Percentiles rank a stretch among this genome's conserved stretches.
Conservation (phyloP, 1,140 invertebrate genomes). For the Hyles euphorbiae region DNA sequence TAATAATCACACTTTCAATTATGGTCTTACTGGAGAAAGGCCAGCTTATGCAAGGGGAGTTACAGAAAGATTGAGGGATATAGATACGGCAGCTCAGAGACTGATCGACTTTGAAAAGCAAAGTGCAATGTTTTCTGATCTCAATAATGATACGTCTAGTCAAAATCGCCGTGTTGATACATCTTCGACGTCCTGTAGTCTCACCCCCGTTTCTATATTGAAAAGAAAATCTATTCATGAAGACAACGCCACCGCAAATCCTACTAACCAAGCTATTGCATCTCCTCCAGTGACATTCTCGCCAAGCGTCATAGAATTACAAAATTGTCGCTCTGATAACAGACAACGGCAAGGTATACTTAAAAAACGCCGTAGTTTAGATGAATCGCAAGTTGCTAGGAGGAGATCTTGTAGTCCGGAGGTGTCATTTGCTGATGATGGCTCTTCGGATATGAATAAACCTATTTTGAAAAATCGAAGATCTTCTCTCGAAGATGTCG, state of each 20-base stretch:
- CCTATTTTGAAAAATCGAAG: slow-evolving; percentile 82
- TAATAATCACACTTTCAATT: slow-evolving; percentile 53
- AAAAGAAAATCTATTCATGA: slow-evolving; percentile 84
- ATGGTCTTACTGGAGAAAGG: slow-evolving; percentile 47
- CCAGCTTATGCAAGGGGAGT: slow-evolving; percentile 54
- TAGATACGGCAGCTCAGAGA: slow-evolving; percentile 71
- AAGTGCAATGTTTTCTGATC: slow-evolving; percentile 72
- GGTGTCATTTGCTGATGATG: slow-evolving; percentile 77
- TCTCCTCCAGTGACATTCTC: slow-evolving; percentile 84
- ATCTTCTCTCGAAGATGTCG: slow-evolving; percentile 82
- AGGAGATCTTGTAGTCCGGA: slow-evolving; percentile 82
- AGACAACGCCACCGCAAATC: slow-evolving; percentile 74
- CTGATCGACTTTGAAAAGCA: slow-evolving; percentile 74
- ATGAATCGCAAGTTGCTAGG: slow-evolving; percentile 83
- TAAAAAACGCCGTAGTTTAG: slow-evolving; percentile 86
- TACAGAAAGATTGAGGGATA: slow-evolving; percentile 66
- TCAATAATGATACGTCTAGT: slow-evolving; percentile 69
- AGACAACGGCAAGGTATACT: slow-evolving; percentile 84
- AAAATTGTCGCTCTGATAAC: slow-evolving; percentile 67
- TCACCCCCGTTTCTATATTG: slow-evolving; percentile 83
- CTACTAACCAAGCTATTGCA: slow-evolving; percentile 73
- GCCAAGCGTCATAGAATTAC: slow-evolving; percentile 79
- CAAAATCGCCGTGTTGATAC: slow-evolving; percentile 63
- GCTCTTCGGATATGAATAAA: slow-evolving; percentile 75
- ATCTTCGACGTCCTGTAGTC: slow-evolving; percentile 57